Percentiles rank a stretch among this genome's conserved stretches.
These are phyloP conservation scores for Anomalospiza imberbis DNA, from an alignment of 2,797 vertebrate species.

Conservation along the genomic window DNA sequence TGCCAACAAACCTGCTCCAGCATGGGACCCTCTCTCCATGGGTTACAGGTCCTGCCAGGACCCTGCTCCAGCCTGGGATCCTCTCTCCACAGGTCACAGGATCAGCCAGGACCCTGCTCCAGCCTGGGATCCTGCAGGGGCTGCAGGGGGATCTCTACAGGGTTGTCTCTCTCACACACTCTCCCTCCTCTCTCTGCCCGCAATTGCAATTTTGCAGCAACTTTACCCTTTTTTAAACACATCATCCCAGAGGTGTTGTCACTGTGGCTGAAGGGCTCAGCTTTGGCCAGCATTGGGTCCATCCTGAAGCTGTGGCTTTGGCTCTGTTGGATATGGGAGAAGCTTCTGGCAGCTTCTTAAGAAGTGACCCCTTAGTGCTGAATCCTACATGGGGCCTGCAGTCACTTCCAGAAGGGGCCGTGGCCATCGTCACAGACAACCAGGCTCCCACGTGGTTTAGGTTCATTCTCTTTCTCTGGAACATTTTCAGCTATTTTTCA, in stretches of 20 bases:
- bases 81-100: not conserved
- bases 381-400: not conserved
- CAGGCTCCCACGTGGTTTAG: not conserved
- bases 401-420: not conserved
- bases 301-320: not conserved
- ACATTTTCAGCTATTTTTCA: not conserved
- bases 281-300: not conserved
- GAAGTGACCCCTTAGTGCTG: not conserved
- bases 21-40: too few species aligned
- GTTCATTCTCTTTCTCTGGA: not conserved
- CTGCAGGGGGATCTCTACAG: not conserved
- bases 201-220: not conserved
- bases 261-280: not conserved
- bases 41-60: not conserved
- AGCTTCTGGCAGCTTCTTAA: not conserved
- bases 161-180: not conserved
- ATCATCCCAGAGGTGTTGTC: too few species aligned
- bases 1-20: not conserved
- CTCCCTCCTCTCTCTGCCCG: not conserved
- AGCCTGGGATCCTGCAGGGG: not conserved
- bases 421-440: not conserved
- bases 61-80: not conserved
- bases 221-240: not conserved
- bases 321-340: not conserved
- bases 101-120: not conserved